Percentiles rank a stretch among this genome's conserved stretches.
Evolutionary conservation across 2,797 vertebrate species (phyloP).

Genomic region (Sylvilagus floridanus): DNA sequence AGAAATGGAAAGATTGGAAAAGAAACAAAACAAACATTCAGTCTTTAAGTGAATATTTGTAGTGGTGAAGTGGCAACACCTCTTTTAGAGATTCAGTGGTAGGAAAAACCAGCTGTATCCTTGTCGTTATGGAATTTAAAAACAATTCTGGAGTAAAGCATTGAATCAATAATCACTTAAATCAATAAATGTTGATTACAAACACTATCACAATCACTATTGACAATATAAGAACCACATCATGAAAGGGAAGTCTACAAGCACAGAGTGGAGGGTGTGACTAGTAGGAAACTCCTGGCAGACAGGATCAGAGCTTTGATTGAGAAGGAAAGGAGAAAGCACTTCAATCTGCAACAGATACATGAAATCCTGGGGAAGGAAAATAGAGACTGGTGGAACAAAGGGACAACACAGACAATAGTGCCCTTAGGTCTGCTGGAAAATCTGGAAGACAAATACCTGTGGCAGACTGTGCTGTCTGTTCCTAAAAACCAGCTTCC

Average conservation of each 20-base stretch:
- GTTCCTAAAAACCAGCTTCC: neutral
- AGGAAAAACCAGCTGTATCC: neutral
- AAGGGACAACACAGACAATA: neutral
- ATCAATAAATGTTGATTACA: neutral
- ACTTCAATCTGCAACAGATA: neutral
- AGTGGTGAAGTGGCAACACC: too few relatives aligned
- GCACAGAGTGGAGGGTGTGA: neutral
- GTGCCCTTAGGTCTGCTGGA: neutral
- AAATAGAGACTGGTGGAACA: neutral
- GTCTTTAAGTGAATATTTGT: neutral
- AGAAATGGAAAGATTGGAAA: neutral
- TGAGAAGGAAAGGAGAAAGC: neutral
- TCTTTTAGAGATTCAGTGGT: neutral
- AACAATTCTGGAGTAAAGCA: slow-evolving; percentile 12
- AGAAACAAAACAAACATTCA: neutral
- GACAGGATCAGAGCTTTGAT: neutral
- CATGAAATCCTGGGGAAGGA: neutral
- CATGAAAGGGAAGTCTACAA: neutral
- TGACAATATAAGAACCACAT: neutral
- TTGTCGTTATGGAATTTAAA: neutral
- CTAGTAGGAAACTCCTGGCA: neutral
- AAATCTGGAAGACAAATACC: neutral
- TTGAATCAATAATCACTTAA: neutral
- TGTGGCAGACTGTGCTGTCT: neutral
- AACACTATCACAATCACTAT: neutral